A percentile compares a stretch with the other conserved stretches of the same genome.
Conservation (phyloP, 2,113 vertebrate genomes). For the Jacana jacana region DNA sequence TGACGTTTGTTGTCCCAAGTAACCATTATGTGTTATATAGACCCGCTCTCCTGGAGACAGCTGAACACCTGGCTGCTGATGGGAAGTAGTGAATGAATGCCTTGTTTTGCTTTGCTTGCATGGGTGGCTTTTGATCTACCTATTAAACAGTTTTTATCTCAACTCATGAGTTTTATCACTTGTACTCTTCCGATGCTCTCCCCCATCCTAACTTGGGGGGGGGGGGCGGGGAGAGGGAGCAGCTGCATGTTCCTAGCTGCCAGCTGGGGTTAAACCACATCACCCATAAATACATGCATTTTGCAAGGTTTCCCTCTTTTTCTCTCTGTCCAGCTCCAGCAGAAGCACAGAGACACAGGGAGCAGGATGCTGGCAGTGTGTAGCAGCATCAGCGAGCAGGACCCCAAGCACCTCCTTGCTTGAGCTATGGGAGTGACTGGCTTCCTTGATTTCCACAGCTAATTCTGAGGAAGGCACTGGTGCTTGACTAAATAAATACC, state of each 20-base stretch:
- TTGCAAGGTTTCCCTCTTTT: neutral
- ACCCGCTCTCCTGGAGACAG: neutral
- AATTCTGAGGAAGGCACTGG: neutral
- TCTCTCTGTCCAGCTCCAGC: neutral
- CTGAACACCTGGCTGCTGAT: neutral
- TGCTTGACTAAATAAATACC: neutral
- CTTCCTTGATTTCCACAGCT: neutral
- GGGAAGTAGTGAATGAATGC: neutral
- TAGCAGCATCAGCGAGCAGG: neutral
- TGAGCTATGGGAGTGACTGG: neutral
- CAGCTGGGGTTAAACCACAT: neutral
- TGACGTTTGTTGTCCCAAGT: neutral
- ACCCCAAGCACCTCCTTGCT: neutral
- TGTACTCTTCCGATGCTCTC: neutral
- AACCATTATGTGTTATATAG: neutral
- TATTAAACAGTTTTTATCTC: neutral
- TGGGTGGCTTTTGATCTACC: neutral
- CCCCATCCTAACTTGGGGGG: neutral
- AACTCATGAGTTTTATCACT: neutral
- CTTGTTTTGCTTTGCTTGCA: neutral
- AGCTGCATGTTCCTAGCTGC: neutral
- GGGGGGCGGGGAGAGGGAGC: neutral
- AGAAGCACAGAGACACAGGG: neutral
- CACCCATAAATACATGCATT: fast-evolving
- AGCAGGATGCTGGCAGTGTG: neutral